Evolutionary conservation across 2,797 vertebrate species (phyloP).

Genomic region (Pangasius macronema): DNA sequence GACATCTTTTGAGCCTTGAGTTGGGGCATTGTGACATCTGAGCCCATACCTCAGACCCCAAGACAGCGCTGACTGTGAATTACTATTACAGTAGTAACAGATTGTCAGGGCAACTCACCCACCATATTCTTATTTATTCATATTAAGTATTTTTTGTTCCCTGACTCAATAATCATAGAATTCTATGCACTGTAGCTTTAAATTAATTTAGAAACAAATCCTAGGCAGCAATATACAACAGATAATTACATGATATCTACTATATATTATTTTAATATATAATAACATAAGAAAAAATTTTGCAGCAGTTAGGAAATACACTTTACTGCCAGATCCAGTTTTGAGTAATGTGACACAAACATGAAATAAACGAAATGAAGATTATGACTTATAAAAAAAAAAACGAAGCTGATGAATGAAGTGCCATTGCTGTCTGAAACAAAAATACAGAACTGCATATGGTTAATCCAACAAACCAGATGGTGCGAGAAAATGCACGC

Average conservation of each 20-base stretch:
- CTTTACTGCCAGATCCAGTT: background rate
- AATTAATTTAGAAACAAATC: background rate
- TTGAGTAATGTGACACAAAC: background rate
- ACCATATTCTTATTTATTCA: no score
- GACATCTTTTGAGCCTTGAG: background rate
- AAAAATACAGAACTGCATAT: constrained; percentile 12
- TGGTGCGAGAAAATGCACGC: constrained; percentile 39
- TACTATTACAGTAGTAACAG: background rate
- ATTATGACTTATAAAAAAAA: background rate
- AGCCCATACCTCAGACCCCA: background rate
- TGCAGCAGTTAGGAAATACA: background rate
- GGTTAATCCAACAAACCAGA: constrained; percentile 39
- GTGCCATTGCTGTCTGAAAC: constrained; percentile 6
- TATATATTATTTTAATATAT: background rate
- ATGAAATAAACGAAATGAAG: background rate
- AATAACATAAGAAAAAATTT: background rate
- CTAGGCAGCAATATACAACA: background rate
- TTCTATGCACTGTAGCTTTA: background rate
- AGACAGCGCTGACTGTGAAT: background rate
- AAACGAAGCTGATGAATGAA: background rate
- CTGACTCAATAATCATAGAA: background rate
- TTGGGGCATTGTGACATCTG: background rate
- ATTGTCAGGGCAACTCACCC: background rate
- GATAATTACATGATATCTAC: background rate
- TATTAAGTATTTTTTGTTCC: background rate